These are phyloP conservation scores for Aricia agestis DNA, from an alignment of 1,140 invertebrate species.

Conservation along the genomic window DNA sequence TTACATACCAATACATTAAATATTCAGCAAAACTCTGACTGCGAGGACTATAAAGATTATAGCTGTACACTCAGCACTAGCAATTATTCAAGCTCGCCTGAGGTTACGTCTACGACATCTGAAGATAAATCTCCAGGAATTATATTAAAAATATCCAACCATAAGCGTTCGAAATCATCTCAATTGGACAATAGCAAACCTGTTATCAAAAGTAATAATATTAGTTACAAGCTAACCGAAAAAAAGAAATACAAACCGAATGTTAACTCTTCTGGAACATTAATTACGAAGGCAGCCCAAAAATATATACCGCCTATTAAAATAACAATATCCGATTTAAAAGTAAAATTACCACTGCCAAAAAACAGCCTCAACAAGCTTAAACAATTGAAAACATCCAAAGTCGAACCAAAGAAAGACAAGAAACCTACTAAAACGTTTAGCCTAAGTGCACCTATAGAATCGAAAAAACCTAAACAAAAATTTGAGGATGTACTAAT, in stretches of 20 bases:
- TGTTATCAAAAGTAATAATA: slow-evolving; percentile 31
- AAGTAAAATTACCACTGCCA: slow-evolving; percentile 64
- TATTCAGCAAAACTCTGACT: neutral
- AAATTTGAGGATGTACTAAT: slow-evolving; percentile 75
- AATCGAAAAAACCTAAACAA: slow-evolving; percentile 60
- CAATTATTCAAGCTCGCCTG: slow-evolving; percentile 52
- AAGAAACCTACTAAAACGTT: slow-evolving; percentile 35
- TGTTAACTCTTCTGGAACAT: slow-evolving; percentile 40
- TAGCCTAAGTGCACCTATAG: slow-evolving; percentile 30
- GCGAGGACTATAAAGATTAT: neutral
- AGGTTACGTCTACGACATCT: slow-evolving; percentile 70
- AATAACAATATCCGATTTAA: slow-evolving; percentile 55
- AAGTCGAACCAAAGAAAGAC: slow-evolving; percentile 51
- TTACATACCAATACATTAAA: neutral
- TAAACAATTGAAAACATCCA: slow-evolving; percentile 60
- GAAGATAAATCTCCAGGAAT: slow-evolving; percentile 59
- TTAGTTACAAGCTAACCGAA: slow-evolving; percentile 54
- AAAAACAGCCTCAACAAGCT: slow-evolving; percentile 63
- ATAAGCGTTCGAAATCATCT: slow-evolving; percentile 53
- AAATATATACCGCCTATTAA: slow-evolving; percentile 72
- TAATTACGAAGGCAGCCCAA: slow-evolving; percentile 71
- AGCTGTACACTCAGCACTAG: slow-evolving; percentile 12
- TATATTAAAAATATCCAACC: slow-evolving; percentile 62
- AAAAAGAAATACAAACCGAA: slow-evolving; percentile 40
- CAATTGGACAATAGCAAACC: slow-evolving; percentile 46